Conservation (phyloP, 1,140 invertebrate species). For the Holotrichia oblita region DNA sequence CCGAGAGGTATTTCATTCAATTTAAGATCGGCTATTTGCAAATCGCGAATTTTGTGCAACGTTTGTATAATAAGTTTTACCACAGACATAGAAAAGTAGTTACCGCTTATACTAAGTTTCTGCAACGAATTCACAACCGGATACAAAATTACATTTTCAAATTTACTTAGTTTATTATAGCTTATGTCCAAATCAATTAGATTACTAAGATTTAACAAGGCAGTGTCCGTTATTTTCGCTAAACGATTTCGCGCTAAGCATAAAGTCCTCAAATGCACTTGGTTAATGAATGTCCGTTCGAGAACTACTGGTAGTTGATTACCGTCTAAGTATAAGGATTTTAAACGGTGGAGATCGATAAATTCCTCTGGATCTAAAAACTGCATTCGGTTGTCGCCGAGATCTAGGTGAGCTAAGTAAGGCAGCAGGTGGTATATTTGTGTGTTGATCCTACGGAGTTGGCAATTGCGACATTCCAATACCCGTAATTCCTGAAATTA, state of each 20-base stretch:
- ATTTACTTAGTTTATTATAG: slow-evolving; percentile 75
- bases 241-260: slow-evolving; percentile 76
- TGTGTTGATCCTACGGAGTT: slow-evolving; percentile 76
- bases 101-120: slow-evolving; percentile 74
- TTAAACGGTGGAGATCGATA: slow-evolving; percentile 72
- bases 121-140: slow-evolving; percentile 69
- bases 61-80: slow-evolving; percentile 66
- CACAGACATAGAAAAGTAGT: slow-evolving; percentile 62
- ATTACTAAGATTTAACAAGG: slow-evolving; percentile 74
- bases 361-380: slow-evolving; percentile 80
- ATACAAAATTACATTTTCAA: slow-evolving; percentile 69
- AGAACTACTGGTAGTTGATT: slow-evolving; percentile 80
- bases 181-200: slow-evolving; percentile 75
- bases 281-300: slow-evolving; percentile 76
- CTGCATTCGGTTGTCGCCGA: slow-evolving; percentile 81
- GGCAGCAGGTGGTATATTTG: slow-evolving; percentile 78
- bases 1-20: slow-evolving; percentile 65
- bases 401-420: slow-evolving; percentile 74
- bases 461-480: slow-evolving; percentile 74
- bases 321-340: slow-evolving; percentile 75
- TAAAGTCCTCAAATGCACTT: slow-evolving; percentile 67
- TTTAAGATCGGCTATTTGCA: slow-evolving; percentile 69
- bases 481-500: slow-evolving; percentile 69
- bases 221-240: slow-evolving; percentile 73
- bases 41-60: slow-evolving; percentile 65